A percentile compares a stretch with the other conserved stretches of the same genome.
phyloP scores from a whole-genome alignment of 2,113 vertebrate genomes.

The Tenebrosternarchus preto region DNA sequence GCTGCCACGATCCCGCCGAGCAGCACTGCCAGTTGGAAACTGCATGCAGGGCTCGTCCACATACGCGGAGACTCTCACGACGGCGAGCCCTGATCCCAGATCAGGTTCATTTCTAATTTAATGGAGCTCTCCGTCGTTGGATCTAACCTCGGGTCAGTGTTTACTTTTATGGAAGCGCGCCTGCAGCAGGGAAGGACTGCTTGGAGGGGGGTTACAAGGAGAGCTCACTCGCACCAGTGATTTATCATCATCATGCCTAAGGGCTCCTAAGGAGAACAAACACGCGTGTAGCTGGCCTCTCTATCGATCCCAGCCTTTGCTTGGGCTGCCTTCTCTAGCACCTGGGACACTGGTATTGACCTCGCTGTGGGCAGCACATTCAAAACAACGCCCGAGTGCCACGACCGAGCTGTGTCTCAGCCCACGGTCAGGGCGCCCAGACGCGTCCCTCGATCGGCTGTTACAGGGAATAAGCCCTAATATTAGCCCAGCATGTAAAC shows the following conservation, averaged over 20 bases:
- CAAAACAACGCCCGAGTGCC: background rate
- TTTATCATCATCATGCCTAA: conserved; percentile 34
- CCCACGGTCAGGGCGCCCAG: background rate
- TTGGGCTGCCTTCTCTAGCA: background rate
- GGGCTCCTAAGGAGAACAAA: background rate
- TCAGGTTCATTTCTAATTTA: conserved; percentile 7
- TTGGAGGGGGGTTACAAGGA: background rate
- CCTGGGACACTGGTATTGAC: background rate
- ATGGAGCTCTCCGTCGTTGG: background rate
- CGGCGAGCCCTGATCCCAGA: background rate
- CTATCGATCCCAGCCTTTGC: conserved; percentile 12
- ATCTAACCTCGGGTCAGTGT: conserved; percentile 24
- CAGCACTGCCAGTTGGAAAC: background rate
- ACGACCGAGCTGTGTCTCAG: background rate
- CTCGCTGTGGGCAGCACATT: background rate
- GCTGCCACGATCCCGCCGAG: no score
- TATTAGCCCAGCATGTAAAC: background rate
- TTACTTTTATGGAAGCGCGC: conserved; percentile 13
- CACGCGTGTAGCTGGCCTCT: background rate
- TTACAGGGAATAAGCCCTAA: background rate
- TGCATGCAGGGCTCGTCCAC: background rate
- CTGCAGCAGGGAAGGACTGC: conserved; percentile 16
- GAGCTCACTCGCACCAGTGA: conserved; percentile 12
- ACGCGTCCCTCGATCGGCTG: background rate
- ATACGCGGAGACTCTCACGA: no score